Percentiles rank a stretch among this genome's conserved stretches.
Evolutionary conservation across 1,140 invertebrate genomes (phyloP).

Genomic region (Papilio machaon): DNA sequence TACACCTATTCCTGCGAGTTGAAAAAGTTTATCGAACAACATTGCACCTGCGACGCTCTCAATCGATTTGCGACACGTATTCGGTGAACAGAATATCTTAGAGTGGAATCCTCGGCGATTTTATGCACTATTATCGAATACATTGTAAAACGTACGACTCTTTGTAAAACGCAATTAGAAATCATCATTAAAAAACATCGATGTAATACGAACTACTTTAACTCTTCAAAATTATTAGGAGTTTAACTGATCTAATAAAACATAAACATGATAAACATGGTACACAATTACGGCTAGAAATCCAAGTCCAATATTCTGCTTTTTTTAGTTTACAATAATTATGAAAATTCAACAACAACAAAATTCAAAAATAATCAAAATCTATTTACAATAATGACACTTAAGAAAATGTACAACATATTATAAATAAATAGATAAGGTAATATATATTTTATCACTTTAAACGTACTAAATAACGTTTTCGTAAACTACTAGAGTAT

Average conservation of each 20-base stretch:
- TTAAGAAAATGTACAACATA: too few species aligned
- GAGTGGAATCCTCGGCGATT: slow-evolving; percentile 67
- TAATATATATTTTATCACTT: neutral
- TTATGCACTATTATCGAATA: slow-evolving; percentile 50
- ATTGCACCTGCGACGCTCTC: slow-evolving; percentile 66
- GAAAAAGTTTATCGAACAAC: slow-evolving; percentile 59
- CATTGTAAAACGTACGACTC: neutral
- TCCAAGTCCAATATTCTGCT: too few species aligned
- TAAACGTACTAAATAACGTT: neutral
- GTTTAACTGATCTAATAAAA: too few species aligned
- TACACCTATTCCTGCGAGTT: neutral
- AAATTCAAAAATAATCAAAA: too few species aligned
- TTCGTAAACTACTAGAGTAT: slow-evolving; percentile 45
- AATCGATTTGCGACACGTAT: slow-evolving; percentile 71
- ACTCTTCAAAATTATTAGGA: neutral
- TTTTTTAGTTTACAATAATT: too few species aligned
- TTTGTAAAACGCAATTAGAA: neutral
- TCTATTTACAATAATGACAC: too few species aligned
- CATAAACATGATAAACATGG: too few species aligned
- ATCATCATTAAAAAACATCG: neutral
- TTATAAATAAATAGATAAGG: too few species aligned
- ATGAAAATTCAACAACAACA: too few species aligned
- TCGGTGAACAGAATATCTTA: slow-evolving; percentile 71
- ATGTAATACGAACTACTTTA: neutral
- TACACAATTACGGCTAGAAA: too few species aligned